These are phyloP conservation scores for Florisuga fusca DNA, from an alignment of 2,797 vertebrate species.

Conservation along the genomic window DNA sequence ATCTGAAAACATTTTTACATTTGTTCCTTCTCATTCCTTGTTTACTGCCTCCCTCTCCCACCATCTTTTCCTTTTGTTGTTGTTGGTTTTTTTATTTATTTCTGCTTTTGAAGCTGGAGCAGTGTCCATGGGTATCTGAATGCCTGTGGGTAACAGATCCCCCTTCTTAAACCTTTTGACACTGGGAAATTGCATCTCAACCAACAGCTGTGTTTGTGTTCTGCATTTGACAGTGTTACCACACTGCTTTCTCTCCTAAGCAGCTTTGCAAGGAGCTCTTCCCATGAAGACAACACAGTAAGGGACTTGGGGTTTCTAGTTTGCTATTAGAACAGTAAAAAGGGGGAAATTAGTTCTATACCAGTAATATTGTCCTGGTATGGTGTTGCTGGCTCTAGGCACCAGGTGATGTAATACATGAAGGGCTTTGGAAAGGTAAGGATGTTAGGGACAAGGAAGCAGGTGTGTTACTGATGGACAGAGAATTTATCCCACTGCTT, in stretches of 20 bases:
- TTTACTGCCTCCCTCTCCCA: background rate
- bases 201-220: background rate
- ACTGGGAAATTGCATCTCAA: background rate
- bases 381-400: background rate
- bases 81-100: background rate
- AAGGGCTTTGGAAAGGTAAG: background rate
- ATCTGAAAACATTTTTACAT: background rate
- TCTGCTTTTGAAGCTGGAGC: background rate
- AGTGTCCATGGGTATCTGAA: background rate
- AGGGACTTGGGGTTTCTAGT: background rate
- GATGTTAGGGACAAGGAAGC: background rate
- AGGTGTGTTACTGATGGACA: accelerated
- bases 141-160: background rate
- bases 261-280: background rate
- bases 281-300: background rate
- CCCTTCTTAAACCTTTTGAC: background rate
- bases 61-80: slow-evolving; percentile 3
- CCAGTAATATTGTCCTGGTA: background rate
- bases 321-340: background rate
- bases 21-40: background rate
- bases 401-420: background rate
- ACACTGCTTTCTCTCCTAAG: background rate
- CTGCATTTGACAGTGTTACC: background rate
- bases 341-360: background rate
- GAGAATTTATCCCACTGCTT: background rate